Evolutionary conservation across 2,113 vertebrate genomes (phyloP), one percentile per base, ranked within the genome.

Genomic region (Myxocyprinus asiaticus): DNA sequence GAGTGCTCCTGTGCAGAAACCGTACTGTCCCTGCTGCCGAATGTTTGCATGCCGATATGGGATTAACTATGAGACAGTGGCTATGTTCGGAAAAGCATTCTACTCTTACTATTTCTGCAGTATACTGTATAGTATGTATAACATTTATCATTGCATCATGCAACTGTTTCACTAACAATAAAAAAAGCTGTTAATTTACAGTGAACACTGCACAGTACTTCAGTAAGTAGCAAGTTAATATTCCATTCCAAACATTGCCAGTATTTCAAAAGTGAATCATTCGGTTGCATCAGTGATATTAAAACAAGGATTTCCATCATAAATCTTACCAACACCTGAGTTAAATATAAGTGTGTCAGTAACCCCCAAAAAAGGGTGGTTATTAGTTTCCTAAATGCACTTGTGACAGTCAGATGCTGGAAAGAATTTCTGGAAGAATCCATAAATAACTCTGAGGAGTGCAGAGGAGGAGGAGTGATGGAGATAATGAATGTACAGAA

Each of bases 401-500:
- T 42, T 1, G 47, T 77, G 67, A 51, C 51, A 77, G 71, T 67
- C 55, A 71, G 58, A 48, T 77, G 61, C 70, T 72, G 67, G 70
- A 76, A 7, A 76, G 72, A 83, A 72, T 77, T 78, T 72, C 56
- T 70, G 66, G 59, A 76, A 67, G 22, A 70, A 76, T 77, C 82
- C n/a, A 33, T 75, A 83, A 80, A 83, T 83, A 80, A 79, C 22
- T 67, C 77, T 9, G 45, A 9, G 45, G 72, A n/a, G 45, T 17
- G 50, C 66, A 74, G 78, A 33, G 22, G 22, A 33, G 22, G 22
- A 33, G 22, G 22, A 33, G 22, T 33, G 76, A 76, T 73, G 78
- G 65, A 63, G 62, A 79, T 83, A 72, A 79, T 83, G 53, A 78
- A 83, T 63, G 53, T 79, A 79, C 72, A 58, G 75, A 48, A 72